Conservation (phyloP, 2,888 invertebrate genomes). For the Orthosia gracilis region DNA sequence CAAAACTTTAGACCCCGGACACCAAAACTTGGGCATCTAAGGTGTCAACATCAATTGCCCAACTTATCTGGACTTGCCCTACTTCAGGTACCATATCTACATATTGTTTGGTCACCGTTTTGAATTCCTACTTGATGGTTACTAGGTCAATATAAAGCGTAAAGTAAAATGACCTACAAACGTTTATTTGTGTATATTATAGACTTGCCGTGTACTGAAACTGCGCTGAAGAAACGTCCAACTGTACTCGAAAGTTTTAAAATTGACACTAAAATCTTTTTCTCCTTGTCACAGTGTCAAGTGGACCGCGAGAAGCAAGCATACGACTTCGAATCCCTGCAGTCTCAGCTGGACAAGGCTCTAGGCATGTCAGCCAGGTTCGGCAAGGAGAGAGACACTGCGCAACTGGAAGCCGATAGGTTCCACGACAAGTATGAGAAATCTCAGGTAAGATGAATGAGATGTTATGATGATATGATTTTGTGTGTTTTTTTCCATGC, state of each 20-base stretch:
- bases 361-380: slow-evolving; percentile 96
- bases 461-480: background rate
- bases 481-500: background rate
- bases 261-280: background rate
- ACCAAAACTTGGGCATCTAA: slow-evolving; percentile 8
- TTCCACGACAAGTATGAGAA: slow-evolving; percentile 97
- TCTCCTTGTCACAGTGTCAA: slow-evolving; percentile 92
- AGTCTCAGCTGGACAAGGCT: slow-evolving; percentile 97
- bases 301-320: slow-evolving; percentile 97
- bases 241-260: background rate
- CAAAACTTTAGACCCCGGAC: background rate
- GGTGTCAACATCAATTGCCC: background rate
- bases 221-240: background rate
- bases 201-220: too few species aligned
- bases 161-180: background rate
- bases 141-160: too few species aligned
- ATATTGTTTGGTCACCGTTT: background rate
- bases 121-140: background rate
- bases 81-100: background rate
- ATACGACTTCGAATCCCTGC: slow-evolving; percentile 97
- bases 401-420: slow-evolving; percentile 96
- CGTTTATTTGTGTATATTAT: too few species aligned
- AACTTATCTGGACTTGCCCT: background rate
- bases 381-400: slow-evolving; percentile 97
- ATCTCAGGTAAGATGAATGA: slow-evolving; percentile 95